Evolutionary conservation across 2,113 vertebrate species (phyloP), one percentile per base, ranked within the genome.

Genomic region (Phyllostomus discolor): DNA sequence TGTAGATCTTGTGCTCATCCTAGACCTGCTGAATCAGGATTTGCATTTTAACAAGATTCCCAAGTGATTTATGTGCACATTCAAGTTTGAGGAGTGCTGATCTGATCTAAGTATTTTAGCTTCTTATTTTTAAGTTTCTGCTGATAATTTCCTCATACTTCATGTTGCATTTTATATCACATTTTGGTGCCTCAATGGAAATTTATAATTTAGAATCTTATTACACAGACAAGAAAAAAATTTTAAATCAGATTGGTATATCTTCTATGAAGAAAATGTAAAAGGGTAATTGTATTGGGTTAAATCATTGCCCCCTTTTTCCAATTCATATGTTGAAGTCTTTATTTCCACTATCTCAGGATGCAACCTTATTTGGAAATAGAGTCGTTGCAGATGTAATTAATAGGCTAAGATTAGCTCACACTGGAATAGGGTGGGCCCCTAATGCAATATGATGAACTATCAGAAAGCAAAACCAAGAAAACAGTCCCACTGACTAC

Each of bases 111-210:
- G 28, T 64, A 62, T 92, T 97, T 92, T 87, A 94, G 20, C 7
- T 11, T 96, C 76, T 94, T 90, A 83, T n/a, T 86, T 62, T 83
- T 90, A 78, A 78, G 14, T n/a, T 76, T 88, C 70, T 94, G 24
- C 12, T 52, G 24, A 31, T 62, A 79, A 82, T 94, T 86, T 95
- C 19, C 24, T 94, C 17, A 59, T n/a, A 69, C 88, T 80, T 89
- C 66, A 91, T 48, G 8, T 59, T 82, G 62, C 79, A 81, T 80
- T 12, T 90, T 54, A 50, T 70, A 17, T 97, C 24, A 67, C 72
- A 94, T 91, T 11, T 94, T 94, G 33, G 20, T 91, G 5, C 5
- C 17, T 78, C 50, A 93, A 3, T 72, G 10, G 46, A 95, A 94
- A 72, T 52, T 90, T 91, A 11, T 12, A 84, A 48, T 35, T 80